Conservation (phyloP, 1,140 invertebrate species). For the Scaptodrosophila lebanonensis region DNA sequence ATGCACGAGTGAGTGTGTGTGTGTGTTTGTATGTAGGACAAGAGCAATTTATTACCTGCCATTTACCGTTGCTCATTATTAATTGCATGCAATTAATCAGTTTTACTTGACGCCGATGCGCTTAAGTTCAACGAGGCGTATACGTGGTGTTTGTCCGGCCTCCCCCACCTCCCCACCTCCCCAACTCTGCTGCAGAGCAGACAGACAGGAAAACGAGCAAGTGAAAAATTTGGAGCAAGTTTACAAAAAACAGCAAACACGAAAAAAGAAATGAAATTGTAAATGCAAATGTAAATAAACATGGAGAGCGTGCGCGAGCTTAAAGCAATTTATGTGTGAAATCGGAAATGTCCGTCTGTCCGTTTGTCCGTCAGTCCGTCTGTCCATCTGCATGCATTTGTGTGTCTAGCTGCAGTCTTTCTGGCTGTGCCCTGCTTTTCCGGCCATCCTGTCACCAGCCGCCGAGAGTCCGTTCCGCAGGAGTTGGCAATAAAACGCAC, state of each 20-base stretch:
- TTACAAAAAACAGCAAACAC: too few species aligned
- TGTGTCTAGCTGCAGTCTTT: constrained; percentile 3
- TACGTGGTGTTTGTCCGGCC: constrained; percentile 30
- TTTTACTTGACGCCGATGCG: too few species aligned
- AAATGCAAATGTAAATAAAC: constrained; percentile 70
- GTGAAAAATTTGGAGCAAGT: too few species aligned
- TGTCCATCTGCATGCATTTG: background rate
- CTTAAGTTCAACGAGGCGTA: constrained; percentile 63
- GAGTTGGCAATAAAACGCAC: constrained; percentile 64
- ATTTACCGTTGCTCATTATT: constrained; percentile 70
- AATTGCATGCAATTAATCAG: constrained; percentile 69
- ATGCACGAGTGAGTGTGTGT: background rate
- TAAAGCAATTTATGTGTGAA: constrained; percentile 57
- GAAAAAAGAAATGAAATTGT: constrained; percentile 60
- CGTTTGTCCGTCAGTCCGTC: constrained; percentile 7
- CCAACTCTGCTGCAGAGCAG: too few species aligned
- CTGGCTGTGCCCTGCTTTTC: too few species aligned
- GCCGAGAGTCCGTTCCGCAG: constrained; percentile 14
- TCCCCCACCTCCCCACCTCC: background rate
- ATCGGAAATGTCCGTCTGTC: constrained; percentile 57
- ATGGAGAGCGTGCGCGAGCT: constrained; percentile 34
- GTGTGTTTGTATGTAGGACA: constrained; percentile 5
- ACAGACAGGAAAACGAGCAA: too few species aligned
- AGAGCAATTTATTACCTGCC: constrained; percentile 68
- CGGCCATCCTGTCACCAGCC: constrained; percentile 6